Evolutionary conservation across 2,888 invertebrate species (phyloP).

Genomic region (Cyaniris semiargus): DNA sequence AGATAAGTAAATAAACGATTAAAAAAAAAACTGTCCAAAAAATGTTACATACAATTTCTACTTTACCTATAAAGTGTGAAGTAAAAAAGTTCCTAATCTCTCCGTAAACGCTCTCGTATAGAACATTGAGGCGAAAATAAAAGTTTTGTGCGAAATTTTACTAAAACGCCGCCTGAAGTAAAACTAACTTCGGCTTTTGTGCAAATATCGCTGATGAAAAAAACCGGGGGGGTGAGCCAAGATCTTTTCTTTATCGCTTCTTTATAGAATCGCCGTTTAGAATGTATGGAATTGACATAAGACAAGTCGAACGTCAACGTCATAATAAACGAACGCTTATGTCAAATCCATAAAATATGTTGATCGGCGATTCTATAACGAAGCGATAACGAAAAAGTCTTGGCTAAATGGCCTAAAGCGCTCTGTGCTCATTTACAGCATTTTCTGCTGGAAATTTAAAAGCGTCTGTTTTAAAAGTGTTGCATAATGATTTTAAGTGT

Average conservation of each 20-base stretch:
- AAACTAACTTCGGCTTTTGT: slow-evolving; percentile 9
- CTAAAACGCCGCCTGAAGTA: slow-evolving; percentile 4
- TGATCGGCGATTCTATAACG: no score
- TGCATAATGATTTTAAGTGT: background rate
- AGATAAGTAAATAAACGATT: no score
- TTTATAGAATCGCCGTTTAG: no score
- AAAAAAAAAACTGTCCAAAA: background rate
- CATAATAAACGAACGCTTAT: no score
- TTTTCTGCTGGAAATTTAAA: background rate
- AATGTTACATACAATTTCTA: background rate
- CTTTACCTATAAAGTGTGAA: background rate
- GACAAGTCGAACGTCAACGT: no score
- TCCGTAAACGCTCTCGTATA: background rate
- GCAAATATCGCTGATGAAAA: background rate
- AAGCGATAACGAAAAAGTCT: no score
- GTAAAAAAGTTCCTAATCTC: background rate
- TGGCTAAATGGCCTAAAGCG: no score
- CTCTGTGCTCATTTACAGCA: background rate
- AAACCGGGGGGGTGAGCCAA: no score
- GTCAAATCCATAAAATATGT: no score
- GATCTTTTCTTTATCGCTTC: no score
- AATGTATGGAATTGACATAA: no score
- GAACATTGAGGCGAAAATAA: background rate
- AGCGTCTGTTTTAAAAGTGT: background rate
- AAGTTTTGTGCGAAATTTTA: background rate